These are phyloP conservation scores for Acleris cristana DNA, from an alignment of 2,888 invertebrate species.

Conservation along the genomic window DNA sequence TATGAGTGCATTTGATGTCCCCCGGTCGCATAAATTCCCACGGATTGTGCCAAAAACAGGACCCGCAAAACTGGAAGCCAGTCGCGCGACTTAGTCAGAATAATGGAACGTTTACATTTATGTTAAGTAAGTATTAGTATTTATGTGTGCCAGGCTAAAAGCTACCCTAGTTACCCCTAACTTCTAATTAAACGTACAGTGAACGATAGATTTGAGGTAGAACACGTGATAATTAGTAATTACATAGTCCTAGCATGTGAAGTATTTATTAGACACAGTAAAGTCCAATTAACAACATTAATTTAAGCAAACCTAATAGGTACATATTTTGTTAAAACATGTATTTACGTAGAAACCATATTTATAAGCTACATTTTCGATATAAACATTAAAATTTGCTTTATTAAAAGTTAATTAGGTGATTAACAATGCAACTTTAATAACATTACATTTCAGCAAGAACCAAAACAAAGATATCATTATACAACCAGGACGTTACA, in stretches of 20 bases:
- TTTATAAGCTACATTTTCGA: no score
- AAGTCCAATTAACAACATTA: no score
- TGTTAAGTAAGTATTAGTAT: neutral
- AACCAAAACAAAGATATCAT: neutral
- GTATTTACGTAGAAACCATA: no score
- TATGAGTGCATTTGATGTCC: conserved; percentile 77
- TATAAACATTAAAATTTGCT: no score
- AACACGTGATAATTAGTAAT: no score
- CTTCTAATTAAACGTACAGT: no score
- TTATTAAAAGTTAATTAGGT: no score
- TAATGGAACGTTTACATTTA: conserved; percentile 7
- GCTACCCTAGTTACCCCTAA: neutral
- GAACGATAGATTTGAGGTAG: no score
- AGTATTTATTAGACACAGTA: no score
- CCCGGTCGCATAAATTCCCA: conserved; percentile 69
- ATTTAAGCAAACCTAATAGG: no score
- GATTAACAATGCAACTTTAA: neutral
- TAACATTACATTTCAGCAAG: neutral
- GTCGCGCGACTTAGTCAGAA: conserved; percentile 11
- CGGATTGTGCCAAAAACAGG: conserved; percentile 70
- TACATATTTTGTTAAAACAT: no score
- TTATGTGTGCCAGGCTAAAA: conserved; percentile 1
- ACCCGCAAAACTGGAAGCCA: conserved; percentile 49
- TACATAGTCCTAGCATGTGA: no score
- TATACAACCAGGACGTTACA: conserved; percentile 4